Evolutionary conservation across 2,797 vertebrate genomes (phyloP).

Genomic region (Falco biarmicus): DNA sequence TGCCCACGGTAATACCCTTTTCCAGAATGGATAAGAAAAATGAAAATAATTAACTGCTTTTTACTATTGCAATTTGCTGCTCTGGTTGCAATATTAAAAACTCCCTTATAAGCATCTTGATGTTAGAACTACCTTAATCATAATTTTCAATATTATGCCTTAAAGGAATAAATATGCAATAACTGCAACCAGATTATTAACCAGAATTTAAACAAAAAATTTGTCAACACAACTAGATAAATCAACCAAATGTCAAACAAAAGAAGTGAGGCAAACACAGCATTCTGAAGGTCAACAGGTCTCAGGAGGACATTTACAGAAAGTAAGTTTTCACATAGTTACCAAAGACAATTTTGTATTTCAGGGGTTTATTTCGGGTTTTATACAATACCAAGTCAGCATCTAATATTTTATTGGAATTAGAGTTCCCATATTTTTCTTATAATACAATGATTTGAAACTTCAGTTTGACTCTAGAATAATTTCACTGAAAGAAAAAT

Average conservation of each 20-base stretch:
- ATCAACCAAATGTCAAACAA: background rate
- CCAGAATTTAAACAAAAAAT: background rate
- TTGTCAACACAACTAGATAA: background rate
- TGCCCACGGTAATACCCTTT: background rate
- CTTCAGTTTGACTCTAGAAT: background rate
- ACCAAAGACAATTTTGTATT: background rate
- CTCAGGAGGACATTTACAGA: background rate
- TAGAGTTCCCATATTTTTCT: background rate
- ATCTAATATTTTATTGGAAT: fast-evolving
- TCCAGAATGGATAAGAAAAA: background rate
- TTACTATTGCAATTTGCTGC: background rate
- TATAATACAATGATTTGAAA: background rate
- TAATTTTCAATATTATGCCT: background rate
- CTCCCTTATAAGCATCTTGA: background rate
- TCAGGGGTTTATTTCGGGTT: background rate
- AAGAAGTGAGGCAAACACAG: background rate
- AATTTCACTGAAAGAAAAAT: background rate
- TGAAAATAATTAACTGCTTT: background rate
- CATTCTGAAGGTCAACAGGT: background rate
- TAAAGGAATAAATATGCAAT: background rate
- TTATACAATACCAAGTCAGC: background rate
- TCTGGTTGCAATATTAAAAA: background rate
- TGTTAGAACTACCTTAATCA: background rate
- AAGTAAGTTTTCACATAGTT: background rate
- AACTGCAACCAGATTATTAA: background rate